Conservation (phyloP, 2,797 vertebrate species). For the Geotrypetes seraphini region DNA sequence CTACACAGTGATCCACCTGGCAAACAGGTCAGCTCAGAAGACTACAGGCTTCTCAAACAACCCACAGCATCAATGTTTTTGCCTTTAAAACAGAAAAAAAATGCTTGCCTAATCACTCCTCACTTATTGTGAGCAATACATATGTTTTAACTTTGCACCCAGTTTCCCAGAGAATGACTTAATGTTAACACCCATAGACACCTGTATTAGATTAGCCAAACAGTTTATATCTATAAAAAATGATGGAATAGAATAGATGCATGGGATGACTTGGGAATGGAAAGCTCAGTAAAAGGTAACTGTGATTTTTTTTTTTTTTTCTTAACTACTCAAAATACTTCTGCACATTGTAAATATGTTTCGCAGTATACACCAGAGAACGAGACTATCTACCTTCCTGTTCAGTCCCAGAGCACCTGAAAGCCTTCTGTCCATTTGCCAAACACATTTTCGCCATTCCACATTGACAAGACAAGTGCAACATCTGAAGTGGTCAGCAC, state of each 20-base stretch:
- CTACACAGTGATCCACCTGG: constrained; percentile 30
- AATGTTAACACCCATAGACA: constrained; percentile 78
- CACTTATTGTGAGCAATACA: constrained; percentile 68
- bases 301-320: constrained; percentile 6
- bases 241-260: constrained; percentile 31
- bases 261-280: too few relatives aligned
- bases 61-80: constrained; percentile 23
- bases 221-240: constrained; percentile 41
- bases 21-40: constrained; percentile 23
- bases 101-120: constrained; percentile 64
- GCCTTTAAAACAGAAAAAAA: constrained; percentile 17
- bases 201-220: constrained; percentile 75
- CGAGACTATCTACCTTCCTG: not conserved
- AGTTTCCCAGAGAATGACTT: constrained; percentile 85
- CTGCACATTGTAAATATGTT: too few relatives aligned
- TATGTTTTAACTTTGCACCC: constrained; percentile 97
- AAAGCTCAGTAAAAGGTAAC: too few relatives aligned
- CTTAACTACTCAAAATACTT: not conserved
- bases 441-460: constrained; percentile 56
- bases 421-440: constrained; percentile 45
- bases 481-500: constrained; percentile 50
- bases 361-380: too few relatives aligned
- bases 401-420: constrained; percentile 40
- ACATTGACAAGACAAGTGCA: constrained; percentile 58
- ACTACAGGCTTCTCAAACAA: constrained; percentile 25